Evolutionary conservation across 2,797 vertebrate species (phyloP), one percentile per base, ranked within the genome.

Genomic region (Hippopotamyrus pictus): DNA sequence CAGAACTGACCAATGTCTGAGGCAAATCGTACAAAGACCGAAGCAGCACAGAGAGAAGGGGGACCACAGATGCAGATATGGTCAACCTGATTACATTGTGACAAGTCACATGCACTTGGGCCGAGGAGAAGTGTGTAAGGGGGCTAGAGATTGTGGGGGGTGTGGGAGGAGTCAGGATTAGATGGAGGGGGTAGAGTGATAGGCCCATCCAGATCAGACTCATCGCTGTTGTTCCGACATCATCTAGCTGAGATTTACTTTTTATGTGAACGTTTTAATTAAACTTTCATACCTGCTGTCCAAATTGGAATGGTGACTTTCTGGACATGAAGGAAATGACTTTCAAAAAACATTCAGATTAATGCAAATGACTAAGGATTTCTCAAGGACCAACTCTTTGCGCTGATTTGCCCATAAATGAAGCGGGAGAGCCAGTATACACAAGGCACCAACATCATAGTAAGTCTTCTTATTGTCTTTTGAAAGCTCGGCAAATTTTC

Each of bases 401-500:
- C 4, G 7, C 33, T 37, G 25, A 41, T 79, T 89, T 44, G 41
- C 50, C 41, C 37, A 59, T 25, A 89, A 89, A 83, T 44, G 25
- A 37, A 57, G 19, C 29, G 2, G 19, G 41, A 29, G 25, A 88
- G 73, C n/a, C 22, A 53, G 51, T 37, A 57, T 33, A 79, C 51
- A 79, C 29, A 57, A 41, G 73, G n/a, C n/a, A 3, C 9, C 0
- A 12, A 2, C 29, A 89, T 83, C 19, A 82, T 44, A n/a, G 8
- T 17, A 44, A 33, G 29, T 19, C 19, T 54, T 53, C 89, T 51
- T 53, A 85, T 17, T 53, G 51, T 82, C 87, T 91, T 92, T 90
- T 91, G 88, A 92, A 94, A 91, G 37, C 37, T 79, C 73, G 44
- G 73, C 73, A 79, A 44, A 79, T 50, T 53, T 85, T 11, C 50